Conservation (phyloP, 1,140 invertebrate species). For the Aphis gossypii region DNA sequence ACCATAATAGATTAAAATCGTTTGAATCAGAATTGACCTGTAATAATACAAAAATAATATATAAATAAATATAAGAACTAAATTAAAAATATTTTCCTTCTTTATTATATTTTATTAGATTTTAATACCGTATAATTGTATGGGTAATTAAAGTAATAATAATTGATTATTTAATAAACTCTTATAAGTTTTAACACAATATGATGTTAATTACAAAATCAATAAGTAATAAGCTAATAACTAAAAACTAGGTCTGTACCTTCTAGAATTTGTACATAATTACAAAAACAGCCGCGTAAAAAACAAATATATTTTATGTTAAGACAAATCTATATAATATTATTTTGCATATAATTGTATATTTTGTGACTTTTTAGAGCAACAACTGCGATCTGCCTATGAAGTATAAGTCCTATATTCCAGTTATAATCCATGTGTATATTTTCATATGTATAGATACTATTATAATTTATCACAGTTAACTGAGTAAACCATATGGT, state of each 20-base stretch:
- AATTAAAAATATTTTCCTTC: not conserved
- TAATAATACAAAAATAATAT: constrained; percentile 39
- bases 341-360: too few species aligned
- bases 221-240: too few species aligned
- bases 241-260: too few species aligned
- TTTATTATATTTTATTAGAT: not conserved
- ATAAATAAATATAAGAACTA: not conserved
- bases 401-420: not conserved
- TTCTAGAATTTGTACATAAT: too few species aligned
- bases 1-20: constrained; percentile 90
- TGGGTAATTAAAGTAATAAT: not conserved
- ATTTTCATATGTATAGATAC: too few species aligned
- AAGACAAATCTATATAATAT: too few species aligned
- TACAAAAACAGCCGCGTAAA: not conserved
- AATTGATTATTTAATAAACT: not conserved
- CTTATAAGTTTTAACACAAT: not conserved
- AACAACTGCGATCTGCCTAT: too few species aligned
- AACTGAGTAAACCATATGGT: not conserved
- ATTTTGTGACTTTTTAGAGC: too few species aligned
- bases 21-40: constrained; percentile 63
- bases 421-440: not conserved
- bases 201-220: not conserved
- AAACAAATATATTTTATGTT: not conserved
- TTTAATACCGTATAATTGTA: not conserved
- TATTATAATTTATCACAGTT: not conserved